Base-by-base conservation (phyloP, 23 tunicate species). In the Styela clava region DNA sequence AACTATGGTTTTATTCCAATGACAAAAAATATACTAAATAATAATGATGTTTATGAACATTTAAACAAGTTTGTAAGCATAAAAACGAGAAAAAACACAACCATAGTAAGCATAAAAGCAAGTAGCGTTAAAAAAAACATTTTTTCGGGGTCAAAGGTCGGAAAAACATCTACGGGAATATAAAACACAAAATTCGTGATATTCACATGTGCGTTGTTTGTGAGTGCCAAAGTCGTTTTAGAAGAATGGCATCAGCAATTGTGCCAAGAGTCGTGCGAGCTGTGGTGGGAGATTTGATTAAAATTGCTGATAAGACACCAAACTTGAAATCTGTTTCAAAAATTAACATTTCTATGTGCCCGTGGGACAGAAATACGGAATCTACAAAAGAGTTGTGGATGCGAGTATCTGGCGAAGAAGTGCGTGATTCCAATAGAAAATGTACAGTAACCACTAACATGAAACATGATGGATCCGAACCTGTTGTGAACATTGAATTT, bases 381-480 rank as follows among this genome's bases (percentile, higher is more conserved):
- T 74, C 80, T 5, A 74, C 80, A 51, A 74, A 74, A 1, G 81
- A 76, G 44, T 33, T 76, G 24, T 76, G 81, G 81, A 35, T 22
- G 16, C 0, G 32, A 44, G 81, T 76, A 20, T 1, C 81, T 0
- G 81, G 81, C 21, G 65, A 76, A 52, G 65, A 76, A 0, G 37
- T 44, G 28, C 18, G 81, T 37, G 81, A 76, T 23, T n/a, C 81
- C 35, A 76, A 76, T 44, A 51, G 64, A 76, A 52, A 52, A 76
- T 76, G 81, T 44, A 31, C 5, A 16, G 44, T 76, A 26, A 76
- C 64, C 25, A 76, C 81, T 26, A 9, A 0, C 24, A 76, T 76
- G 81, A 76, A 44, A 52, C 81, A 76, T 2, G 81, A 76, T 52
- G 65, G 44, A 19, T 44, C 81, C n/a, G 81, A 76, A 26, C 81